Conservation (phyloP, 1,140 invertebrate genomes). For the Episyrphus balteatus region DNA sequence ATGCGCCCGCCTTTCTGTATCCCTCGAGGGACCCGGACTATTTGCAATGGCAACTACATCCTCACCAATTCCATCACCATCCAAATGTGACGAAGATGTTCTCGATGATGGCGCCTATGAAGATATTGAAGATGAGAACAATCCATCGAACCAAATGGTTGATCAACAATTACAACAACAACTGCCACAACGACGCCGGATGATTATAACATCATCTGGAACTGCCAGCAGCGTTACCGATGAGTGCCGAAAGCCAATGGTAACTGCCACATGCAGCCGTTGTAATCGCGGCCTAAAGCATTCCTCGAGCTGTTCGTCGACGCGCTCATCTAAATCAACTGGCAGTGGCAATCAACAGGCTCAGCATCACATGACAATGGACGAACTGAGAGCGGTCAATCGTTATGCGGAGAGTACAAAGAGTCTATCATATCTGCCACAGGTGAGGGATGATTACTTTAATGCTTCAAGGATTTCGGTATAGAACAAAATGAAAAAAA, state of each 20-base stretch:
- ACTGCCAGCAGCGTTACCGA: slow-evolving; percentile 6
- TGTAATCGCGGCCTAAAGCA: slow-evolving; percentile 35
- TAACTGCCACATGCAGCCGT: slow-evolving; percentile 22
- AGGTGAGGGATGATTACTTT: slow-evolving; percentile 51
- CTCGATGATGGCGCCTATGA: slow-evolving; percentile 10
- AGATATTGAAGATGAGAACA: slow-evolving; percentile 26
- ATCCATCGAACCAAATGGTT: background rate
- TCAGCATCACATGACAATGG: slow-evolving; percentile 58
- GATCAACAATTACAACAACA: slow-evolving; percentile 1
- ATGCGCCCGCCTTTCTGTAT: slow-evolving; percentile 73
- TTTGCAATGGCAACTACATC: slow-evolving; percentile 31
- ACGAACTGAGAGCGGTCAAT: slow-evolving; percentile 73
- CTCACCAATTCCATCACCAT: slow-evolving; percentile 23
- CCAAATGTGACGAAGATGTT: slow-evolving; percentile 8
- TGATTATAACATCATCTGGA: slow-evolving; percentile 3
- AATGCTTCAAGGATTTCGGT: slow-evolving; percentile 33
- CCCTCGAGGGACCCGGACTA: slow-evolving; percentile 52
- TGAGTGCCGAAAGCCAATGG: background rate
- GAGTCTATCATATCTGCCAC: slow-evolving; percentile 79
- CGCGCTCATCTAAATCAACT: slow-evolving; percentile 37
- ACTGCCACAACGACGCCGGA: slow-evolving; percentile 3
- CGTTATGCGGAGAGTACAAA: slow-evolving; percentile 86
- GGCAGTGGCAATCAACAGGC: slow-evolving; percentile 10
- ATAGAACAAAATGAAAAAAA: slow-evolving; percentile 17
- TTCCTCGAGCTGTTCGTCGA: slow-evolving; percentile 52